Evolutionary conservation across 2,113 vertebrate species (phyloP), one percentile per base, ranked within the genome.

Genomic region (Phoxinus phoxinus): DNA sequence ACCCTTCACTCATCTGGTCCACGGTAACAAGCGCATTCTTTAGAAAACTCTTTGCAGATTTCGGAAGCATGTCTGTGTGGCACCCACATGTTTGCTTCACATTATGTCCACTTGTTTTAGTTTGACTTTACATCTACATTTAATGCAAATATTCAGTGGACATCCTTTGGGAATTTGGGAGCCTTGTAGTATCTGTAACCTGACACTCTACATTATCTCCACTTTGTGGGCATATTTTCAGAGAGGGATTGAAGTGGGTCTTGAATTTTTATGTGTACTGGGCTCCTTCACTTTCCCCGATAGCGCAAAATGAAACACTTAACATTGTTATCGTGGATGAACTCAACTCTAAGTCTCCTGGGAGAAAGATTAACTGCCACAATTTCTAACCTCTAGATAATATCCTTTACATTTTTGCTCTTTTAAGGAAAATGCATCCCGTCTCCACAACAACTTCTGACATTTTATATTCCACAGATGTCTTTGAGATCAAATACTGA

Each of bases 1-100:
- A 87, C 4, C 5, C 67, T 12, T 86, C 85, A 91, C 90, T 84
- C 87, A 83, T 92, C 89, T 90, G 65, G 89, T 86, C 7, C 32
- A 81, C 37, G 82, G 53, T 86, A 90, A 88, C 84, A 87, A 35
- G 80, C 83, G 79, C 87, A 63, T 71, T 89, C 85, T 35, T 84
- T 81, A 58, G 65, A 65, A 90, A 83, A 91, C 89, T 72, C 3
- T 25, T 65, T 83, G 84, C 79, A 88, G 81, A 88, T 89, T 81
- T 83, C 21, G 2, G 67, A 83, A 83, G 8, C 65, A n/a, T 83
- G 37, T 67, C 23, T 72, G 3, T 48, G 23, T 81, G 48, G 41
- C 46, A 67, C 80, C 61, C 4, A 13, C 53, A 3, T 79, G 21
- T 35, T 59, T 79, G 32, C 7, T 59, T 59, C 53, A 61, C 8